These are phyloP conservation scores for Atopsyche davidsoni DNA, from an alignment of 1,140 invertebrate species.

Conservation along the genomic window DNA sequence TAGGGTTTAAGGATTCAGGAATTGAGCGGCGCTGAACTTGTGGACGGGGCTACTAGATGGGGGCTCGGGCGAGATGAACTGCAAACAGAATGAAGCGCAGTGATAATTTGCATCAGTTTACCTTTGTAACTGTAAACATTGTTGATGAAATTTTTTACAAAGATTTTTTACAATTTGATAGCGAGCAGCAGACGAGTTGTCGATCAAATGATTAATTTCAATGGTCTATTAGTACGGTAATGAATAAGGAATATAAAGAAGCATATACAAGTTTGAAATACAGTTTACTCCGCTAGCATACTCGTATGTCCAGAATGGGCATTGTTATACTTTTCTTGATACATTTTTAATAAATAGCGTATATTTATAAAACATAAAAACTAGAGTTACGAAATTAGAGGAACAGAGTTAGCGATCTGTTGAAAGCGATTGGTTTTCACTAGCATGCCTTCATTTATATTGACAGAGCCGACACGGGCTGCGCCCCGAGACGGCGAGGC, in stretches of 20 bases:
- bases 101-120: no score
- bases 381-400: conserved; percentile 25
- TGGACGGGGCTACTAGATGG: no score
- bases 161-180: no score
- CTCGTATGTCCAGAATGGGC: conserved; percentile 12
- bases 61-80: no score
- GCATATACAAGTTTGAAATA: conserved; percentile 1
- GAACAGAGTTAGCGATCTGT: conserved; percentile 28
- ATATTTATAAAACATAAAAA: conserved; percentile 17
- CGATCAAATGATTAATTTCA: neutral
- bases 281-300: no score
- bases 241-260: neutral
- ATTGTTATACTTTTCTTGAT: conserved; percentile 24
- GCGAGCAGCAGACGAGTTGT: neutral
- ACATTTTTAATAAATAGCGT: conserved; percentile 25
- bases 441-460: conserved; percentile 30
- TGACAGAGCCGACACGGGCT: conserved; percentile 5
- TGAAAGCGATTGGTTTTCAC: conserved; percentile 31
- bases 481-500: neutral
- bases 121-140: no score
- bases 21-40: no score
- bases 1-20: no score
- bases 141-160: no score
- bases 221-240: neutral
- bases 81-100: no score